Evolutionary conservation across 1,140 invertebrate species (phyloP), one percentile per base, ranked within the genome.

Genomic region (Papilio aristodemus): DNA sequence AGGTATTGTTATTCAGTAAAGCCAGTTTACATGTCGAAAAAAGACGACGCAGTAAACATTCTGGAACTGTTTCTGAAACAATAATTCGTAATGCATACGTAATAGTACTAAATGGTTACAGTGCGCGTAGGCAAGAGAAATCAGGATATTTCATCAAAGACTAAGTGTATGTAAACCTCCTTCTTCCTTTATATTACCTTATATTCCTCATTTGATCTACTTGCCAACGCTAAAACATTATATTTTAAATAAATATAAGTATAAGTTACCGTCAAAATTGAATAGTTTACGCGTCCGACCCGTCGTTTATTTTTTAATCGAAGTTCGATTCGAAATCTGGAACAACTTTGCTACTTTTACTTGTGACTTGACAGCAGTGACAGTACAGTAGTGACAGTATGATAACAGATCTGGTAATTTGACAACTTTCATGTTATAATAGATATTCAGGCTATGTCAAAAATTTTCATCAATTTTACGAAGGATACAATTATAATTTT

Each of bases 61-160:
- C 39, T 32, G n/a, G 22, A 66, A 36, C 41, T 50, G 27, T 6
- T 66, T 50, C 63, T 66, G 63, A 66, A 66, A 66, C 41, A 66
- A 66, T 46, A 66, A 36, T 62, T 67, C 62, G 37, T 64, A 72
- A 46, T 64, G 14, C 43, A 54, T 39, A 57, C 66, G 38, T 17
- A 72, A 69, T 64, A 62, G 7, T 50, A 54, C 46, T 54, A 54
- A 73, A 77, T 76, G 68, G 71, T 75, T 73, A 71, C 63, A 59
- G 77, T 80, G 78, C 80, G 83, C 74, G 81, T 83, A 81, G 77
- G 79, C 79, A 83, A 82, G 79, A 83, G 83, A 85, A 85, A 85
- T 83, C 81, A 72, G 72, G 66, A 41, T 67, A 64, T 71, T 70
- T 71, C 63, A 60, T 60, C 63, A 71, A 71, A 66, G 67, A 59